phyloP scores from a whole-genome alignment of 1,140 invertebrate genomes.

The Lutraria rhynchaena region DNA sequence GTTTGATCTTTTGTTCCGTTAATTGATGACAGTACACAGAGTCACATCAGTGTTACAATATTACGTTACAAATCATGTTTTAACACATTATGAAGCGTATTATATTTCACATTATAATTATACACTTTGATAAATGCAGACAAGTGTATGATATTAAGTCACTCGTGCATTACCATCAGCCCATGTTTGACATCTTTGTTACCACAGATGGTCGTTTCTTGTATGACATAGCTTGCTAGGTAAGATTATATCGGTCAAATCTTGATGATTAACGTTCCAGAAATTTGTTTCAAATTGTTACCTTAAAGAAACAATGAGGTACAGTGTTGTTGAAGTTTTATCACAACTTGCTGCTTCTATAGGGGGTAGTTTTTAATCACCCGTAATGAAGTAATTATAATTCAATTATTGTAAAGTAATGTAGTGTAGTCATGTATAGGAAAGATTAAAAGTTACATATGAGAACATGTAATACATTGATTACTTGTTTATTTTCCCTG shows the following conservation, averaged over 20 bases:
- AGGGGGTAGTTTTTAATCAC: constrained; percentile 3
- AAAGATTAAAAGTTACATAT: constrained; percentile 37
- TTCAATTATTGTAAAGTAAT: constrained; percentile 22
- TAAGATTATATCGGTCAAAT: neutral
- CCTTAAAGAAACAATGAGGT: constrained; percentile 30
- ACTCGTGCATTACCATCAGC: constrained; percentile 6
- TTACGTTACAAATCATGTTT: neutral
- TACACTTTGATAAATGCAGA: constrained; percentile 12
- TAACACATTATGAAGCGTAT: constrained; percentile 7
- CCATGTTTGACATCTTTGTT: neutral
- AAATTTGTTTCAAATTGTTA: constrained; percentile 9
- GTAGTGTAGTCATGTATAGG: constrained; percentile 2
- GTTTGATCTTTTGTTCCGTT: no score
- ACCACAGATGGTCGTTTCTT: constrained; percentile 32
- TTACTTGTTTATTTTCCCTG: no score
- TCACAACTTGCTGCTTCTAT: neutral
- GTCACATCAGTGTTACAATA: no score
- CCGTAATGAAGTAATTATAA: neutral
- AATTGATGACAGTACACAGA: no score
- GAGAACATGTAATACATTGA: no score
- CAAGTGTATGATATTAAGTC: neutral
- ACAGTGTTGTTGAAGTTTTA: constrained; percentile 9
- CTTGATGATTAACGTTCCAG: constrained; percentile 23
- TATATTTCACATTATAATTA: constrained; percentile 2
- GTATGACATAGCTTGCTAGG: neutral